Evolutionary conservation across 2,888 invertebrate species (phyloP), one percentile per base, ranked within the genome.

Genomic region (Leptopilina syphax): DNA sequence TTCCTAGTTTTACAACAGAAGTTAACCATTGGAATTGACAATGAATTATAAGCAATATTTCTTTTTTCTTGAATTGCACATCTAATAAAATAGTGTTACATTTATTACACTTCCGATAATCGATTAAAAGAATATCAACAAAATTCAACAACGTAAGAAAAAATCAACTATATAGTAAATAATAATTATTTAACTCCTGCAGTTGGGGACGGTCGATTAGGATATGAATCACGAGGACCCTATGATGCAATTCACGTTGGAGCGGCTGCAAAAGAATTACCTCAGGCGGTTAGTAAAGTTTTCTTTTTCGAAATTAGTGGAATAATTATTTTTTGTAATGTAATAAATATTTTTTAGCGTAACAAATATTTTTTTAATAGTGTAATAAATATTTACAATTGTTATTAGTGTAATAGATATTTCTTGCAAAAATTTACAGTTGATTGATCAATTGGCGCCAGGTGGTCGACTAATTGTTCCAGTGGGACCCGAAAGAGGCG

Each of bases 181-280:
- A 34, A 34, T 34, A 34, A 34, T 4, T 13, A 5, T 70, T 73
- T 57, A 57, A 6, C 34, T 27, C 91, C 10, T 88, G 9, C 50
- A 95, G 96, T 95, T 91, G 98, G 98, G n/a, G 98, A 98, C 93
- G 98, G 98, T 2, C 94, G 98, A 80, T 92, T 94, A 87, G 98
- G 98, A 4, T 95, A 95, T 89, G 92, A 94, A 2, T 92, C 94
- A 78, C 94, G 95, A 84, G 97, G 96, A 5, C 98, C 98, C 0
- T 98, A 96, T 89, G 96, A 97, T 93, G 98, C 97, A 24, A 98
- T 98, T 86, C 98, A 98, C 92, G 97, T 98, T 7, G 98, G 98
- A 77, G 98, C 98, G 10, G 98, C 98, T 54, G 96, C 97, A 10
- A 95, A 96, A 5, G 94, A 93, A 79, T 93, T 96, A 80, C 98